These are phyloP conservation scores for Alentia gelatinosa DNA, from an alignment of 2,888 invertebrate genomes.

Conservation along the genomic window DNA sequence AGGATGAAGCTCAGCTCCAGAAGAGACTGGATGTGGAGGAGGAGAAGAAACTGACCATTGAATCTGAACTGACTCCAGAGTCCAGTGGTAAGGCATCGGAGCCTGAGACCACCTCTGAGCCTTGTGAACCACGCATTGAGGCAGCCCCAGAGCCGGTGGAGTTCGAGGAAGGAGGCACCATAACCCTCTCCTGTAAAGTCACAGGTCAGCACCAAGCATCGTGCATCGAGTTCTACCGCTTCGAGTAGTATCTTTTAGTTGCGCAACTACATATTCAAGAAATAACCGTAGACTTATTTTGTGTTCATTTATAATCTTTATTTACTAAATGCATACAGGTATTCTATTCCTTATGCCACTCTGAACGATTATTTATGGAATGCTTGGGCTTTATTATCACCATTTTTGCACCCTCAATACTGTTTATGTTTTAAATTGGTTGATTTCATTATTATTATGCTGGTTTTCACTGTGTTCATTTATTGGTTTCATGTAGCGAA, in stretches of 20 bases:
- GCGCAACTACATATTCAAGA: too few relatives aligned
- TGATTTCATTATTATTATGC: too few relatives aligned
- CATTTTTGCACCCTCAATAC: too few relatives aligned
- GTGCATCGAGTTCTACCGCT: neutral
- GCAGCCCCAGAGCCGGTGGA: neutral
- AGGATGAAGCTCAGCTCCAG: neutral
- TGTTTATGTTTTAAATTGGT: too few relatives aligned
- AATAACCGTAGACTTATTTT: neutral
- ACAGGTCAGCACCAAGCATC: neutral
- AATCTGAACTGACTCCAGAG: neutral
- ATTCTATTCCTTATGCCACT: too few relatives aligned
- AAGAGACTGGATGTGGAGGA: constrained; percentile 1
- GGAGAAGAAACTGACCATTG: neutral
- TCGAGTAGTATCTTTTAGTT: neutral
- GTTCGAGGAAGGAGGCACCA: constrained; percentile 16
- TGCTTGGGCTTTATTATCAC: too few relatives aligned
- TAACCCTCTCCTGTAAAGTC: neutral
- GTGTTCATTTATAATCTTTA: too few relatives aligned
- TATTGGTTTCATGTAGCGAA: too few relatives aligned
- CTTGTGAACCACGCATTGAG: neutral
- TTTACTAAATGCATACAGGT: too few relatives aligned
- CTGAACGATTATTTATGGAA: too few relatives aligned
- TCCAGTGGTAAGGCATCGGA: too few relatives aligned
- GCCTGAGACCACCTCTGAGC: neutral
- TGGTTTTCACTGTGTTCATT: too few relatives aligned